Conservation (phyloP, 2,797 vertebrate genomes). For the Cuniculus paca region DNA sequence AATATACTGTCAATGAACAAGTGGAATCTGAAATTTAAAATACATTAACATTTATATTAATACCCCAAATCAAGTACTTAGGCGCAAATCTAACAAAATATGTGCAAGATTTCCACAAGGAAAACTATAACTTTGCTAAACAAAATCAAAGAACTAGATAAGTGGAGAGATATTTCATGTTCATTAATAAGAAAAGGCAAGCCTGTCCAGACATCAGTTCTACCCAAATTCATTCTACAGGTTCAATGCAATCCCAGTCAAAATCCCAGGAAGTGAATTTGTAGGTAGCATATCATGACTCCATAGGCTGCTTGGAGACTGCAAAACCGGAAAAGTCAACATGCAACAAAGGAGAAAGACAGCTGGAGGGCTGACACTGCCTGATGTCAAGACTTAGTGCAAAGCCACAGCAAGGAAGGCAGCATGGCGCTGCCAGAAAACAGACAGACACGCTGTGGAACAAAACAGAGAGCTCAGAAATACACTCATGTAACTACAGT, state of each 20-base stretch:
- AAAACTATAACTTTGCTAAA: not conserved
- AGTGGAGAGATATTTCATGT: not conserved
- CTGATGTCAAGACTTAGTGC: not conserved
- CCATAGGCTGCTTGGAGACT: not conserved
- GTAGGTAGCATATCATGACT: no score
- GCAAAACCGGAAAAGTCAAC: not conserved
- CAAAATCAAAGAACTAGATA: not conserved
- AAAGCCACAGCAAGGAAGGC: not conserved
- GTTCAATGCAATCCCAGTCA: not conserved
- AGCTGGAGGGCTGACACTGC: not conserved
- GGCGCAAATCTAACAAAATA: not conserved
- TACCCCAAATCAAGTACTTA: not conserved
- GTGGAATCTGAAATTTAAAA: not conserved
- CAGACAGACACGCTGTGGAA: not conserved
- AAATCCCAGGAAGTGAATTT: not conserved
- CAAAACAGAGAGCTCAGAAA: not conserved
- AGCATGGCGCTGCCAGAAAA: not conserved
- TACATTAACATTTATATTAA: not conserved
- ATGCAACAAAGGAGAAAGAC: not conserved
- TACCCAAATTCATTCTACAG: not conserved
- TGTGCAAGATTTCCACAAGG: not conserved
- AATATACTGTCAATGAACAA: not conserved
- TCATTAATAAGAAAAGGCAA: no score
- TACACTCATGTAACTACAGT: not conserved
- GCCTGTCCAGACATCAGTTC: not conserved